Evolutionary conservation across 2,113 vertebrate genomes (phyloP).

Genomic region (Tragelaphus strepsiceros): DNA sequence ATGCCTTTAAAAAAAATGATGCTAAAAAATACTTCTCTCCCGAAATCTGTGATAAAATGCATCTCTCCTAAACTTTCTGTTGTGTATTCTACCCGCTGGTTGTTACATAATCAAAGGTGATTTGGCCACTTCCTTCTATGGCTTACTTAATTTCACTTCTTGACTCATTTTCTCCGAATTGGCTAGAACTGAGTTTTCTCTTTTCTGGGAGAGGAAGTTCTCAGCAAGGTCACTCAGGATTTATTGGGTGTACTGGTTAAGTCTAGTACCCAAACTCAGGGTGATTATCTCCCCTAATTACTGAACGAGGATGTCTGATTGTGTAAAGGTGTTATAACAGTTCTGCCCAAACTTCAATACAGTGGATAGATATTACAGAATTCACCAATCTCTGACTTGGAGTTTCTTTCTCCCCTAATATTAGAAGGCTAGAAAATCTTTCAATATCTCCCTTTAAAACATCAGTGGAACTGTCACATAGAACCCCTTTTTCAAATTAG

Average conservation of each 20-base stretch:
- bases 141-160: not conserved
- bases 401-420: not conserved
- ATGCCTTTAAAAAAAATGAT: not conserved
- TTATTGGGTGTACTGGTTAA: not conserved
- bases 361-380: not conserved
- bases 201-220: slow-evolving; percentile 11
- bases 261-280: not conserved
- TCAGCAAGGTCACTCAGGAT: not conserved
- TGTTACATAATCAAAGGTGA: not conserved
- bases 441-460: not conserved
- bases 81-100: not conserved
- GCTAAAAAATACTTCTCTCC: not conserved
- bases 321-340: not conserved
- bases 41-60: not conserved
- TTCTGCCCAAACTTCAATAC: not conserved
- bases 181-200: slow-evolving; percentile 7
- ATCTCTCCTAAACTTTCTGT: not conserved
- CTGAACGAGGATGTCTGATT: not conserved
- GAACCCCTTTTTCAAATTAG: not conserved
- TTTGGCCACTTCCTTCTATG: slow-evolving; percentile 25
- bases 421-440: not conserved
- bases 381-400: not conserved
- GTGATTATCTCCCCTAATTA: not conserved
- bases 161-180: slow-evolving; percentile 5
- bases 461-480: not conserved